Percentiles rank a stretch among this genome's conserved stretches.
These are phyloP conservation scores for Drosophila pallidifrons DNA, from an alignment of 1,140 invertebrate genomes.

Conservation along the genomic window DNA sequence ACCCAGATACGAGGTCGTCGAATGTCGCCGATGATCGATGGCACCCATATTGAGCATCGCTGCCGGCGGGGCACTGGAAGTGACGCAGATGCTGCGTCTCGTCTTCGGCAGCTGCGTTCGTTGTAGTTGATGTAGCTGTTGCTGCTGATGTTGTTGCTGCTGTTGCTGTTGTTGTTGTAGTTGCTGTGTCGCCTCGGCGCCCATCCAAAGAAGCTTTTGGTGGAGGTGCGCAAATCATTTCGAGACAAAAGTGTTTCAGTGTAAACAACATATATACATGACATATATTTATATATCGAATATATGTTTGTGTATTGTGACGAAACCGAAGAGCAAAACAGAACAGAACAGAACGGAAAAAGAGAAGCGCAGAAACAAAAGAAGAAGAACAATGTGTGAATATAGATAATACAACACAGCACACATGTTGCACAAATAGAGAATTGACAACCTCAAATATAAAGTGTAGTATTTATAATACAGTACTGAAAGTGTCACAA, in stretches of 20 bases:
- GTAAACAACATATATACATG: slow-evolving; percentile 25
- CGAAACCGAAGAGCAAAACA: slow-evolving; percentile 8
- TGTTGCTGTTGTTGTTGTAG: slow-evolving; percentile 60
- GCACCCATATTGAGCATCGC: slow-evolving; percentile 58
- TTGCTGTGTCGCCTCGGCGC: slow-evolving; percentile 62
- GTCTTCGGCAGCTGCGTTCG: slow-evolving; percentile 58
- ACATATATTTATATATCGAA: slow-evolving; percentile 14
- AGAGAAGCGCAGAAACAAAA: slow-evolving; percentile 28
- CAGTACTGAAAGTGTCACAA: background rate
- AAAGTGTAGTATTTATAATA: background rate
- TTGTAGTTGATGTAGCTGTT: slow-evolving; percentile 37
- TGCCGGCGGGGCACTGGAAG: slow-evolving; percentile 71
- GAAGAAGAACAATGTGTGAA: slow-evolving; percentile 12
- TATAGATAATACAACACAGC: slow-evolving; percentile 1
- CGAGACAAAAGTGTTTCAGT: slow-evolving; percentile 39
- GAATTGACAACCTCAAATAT: slow-evolving; percentile 2
- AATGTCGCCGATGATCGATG: slow-evolving; percentile 74
- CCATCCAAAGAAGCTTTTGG: slow-evolving; percentile 81
- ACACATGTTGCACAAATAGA: slow-evolving; percentile 9
- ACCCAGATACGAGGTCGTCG: slow-evolving; percentile 82
- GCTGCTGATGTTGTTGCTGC: slow-evolving; percentile 47
- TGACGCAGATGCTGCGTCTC: slow-evolving; percentile 78
- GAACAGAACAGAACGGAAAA: slow-evolving; percentile 4
- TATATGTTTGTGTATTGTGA: slow-evolving; percentile 6
- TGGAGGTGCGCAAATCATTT: slow-evolving; percentile 44